Base-by-base conservation (phyloP, 2,888 invertebrate genomes). In the Herminia tarsipennalis region DNA sequence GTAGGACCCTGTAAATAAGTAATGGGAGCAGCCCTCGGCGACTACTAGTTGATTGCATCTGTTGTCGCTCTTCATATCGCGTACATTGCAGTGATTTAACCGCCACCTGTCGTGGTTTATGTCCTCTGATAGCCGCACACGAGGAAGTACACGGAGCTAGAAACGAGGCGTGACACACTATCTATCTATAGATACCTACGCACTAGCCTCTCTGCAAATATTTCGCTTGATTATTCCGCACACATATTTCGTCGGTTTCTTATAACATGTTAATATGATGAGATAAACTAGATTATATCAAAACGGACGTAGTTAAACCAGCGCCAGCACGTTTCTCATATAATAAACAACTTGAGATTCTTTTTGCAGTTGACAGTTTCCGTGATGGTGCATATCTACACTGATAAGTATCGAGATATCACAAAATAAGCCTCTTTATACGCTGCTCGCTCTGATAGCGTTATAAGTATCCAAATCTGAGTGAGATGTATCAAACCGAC, bases 31-130 rank as follows among this genome's bases (percentile, higher is more conserved):
- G 63, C 75, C 64, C 66, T 59, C 60, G 71, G 76, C 70, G 67
- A 65, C 65, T 55, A 49, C 60, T 58, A 66, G 70, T 70, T 70
- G 72, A 73, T 77, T 70, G 70, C 73, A 73, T 73, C 72, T 72
- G 74, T 76, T 78, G 80, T 81, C 79, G 75, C 78, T 72, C 73
- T 72, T 81, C 81, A 81, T 81, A 83, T 81, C 81, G 79, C 75
- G 68, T 66, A 55, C 68, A 52, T 65, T 59, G 66, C 70, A 70
- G 76, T 84, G 83, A 84, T 82, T 83, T 83, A 86, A 71, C 77
- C 72, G 70, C 79, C 82, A 82, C 81, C 82, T 83, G 78, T 74
- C 70, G 73, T 83, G 73, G 79, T 86, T 86, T 86, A 86, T 83
- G 76, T 72, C 61, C 67, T 55, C 54, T 64, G 84, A 84, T 83